Conservation (phyloP, 2,797 vertebrate genomes). For the Mastacembelus armatus region DNA sequence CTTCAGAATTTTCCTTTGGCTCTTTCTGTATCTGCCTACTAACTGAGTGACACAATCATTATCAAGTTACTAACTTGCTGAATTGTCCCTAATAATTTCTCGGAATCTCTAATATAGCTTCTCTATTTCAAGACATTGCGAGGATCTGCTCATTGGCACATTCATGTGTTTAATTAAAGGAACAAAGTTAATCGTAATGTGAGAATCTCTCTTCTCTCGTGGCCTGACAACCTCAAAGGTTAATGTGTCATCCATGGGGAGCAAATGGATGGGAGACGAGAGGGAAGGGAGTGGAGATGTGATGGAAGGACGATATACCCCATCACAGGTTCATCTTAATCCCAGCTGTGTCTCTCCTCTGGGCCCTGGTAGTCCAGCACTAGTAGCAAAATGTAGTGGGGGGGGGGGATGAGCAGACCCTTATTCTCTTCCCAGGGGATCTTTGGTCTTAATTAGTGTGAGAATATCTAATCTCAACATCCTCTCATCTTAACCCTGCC, state of each 20-base stretch:
- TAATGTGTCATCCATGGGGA: constrained; percentile 77
- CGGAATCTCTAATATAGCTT: constrained; percentile 45
- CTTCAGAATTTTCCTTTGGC: constrained; percentile 14
- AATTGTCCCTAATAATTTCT: constrained; percentile 49
- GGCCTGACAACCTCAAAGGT: constrained; percentile 83
- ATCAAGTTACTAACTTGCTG: constrained; percentile 35
- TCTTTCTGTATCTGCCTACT: constrained; percentile 19
- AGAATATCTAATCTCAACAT: constrained; percentile 88
- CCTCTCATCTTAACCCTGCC: constrained; percentile 87
- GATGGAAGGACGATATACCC: constrained; percentile 58
- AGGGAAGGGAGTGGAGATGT: constrained; percentile 40
- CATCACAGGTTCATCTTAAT: constrained; percentile 71
- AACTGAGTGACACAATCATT: constrained; percentile 67
- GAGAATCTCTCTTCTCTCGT: constrained; percentile 74
- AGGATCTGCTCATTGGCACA: constrained; percentile 45
- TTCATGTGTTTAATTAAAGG: constrained; percentile 79
- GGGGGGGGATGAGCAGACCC: constrained; percentile 60
- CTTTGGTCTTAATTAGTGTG: constrained; percentile 86
- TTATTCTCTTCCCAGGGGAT: constrained; percentile 83
- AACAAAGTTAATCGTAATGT: constrained; percentile 75
- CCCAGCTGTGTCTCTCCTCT: constrained; percentile 70
- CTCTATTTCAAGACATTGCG: constrained; percentile 25
- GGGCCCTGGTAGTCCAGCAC: constrained; percentile 60
- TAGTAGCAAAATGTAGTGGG: constrained; percentile 35
- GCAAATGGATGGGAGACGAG: constrained; percentile 53